phyloP scores from a whole-genome alignment of 1,140 invertebrate species.

The Eupeodes corollae region DNA sequence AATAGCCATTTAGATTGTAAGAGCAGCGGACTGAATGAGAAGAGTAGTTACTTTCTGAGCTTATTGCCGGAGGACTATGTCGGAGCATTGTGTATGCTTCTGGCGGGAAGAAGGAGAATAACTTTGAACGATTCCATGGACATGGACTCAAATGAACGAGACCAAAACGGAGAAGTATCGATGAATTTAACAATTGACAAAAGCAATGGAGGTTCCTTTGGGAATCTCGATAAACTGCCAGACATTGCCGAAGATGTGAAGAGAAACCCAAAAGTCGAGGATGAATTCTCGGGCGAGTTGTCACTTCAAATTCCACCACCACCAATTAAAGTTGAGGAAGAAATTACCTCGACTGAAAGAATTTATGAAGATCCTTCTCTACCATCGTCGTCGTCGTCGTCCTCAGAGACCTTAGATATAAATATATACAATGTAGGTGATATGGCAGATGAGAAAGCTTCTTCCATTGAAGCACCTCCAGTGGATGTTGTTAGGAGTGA shows the following conservation, averaged over 20 bases:
- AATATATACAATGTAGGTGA: too few relatives aligned
- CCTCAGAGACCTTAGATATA: neutral
- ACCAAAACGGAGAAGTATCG: neutral
- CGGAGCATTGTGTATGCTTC: constrained; percentile 52
- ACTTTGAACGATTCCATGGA: neutral
- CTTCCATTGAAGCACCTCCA: constrained; percentile 1
- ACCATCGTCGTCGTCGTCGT: neutral
- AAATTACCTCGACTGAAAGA: neutral
- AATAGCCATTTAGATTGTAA: neutral
- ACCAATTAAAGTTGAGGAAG: neutral
- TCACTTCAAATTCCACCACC: neutral
- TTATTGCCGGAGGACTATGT: constrained; percentile 55
- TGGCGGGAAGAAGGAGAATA: constrained; percentile 10
- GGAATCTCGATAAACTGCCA: neutral
- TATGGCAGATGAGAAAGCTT: neutral
- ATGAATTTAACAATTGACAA: constrained; percentile 40
- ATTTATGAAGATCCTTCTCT: neutral
- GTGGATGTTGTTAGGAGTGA: constrained; percentile 1
- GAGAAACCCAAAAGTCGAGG: neutral
- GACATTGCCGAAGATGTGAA: neutral
- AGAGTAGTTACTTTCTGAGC: constrained; percentile 43
- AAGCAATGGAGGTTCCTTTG: constrained; percentile 8
- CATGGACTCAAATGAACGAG: too few relatives aligned
- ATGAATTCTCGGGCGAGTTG: neutral
- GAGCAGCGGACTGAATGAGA: constrained; percentile 1